A percentile compares a stretch with the other conserved stretches of the same genome.
Evolutionary conservation across 2,888 invertebrate genomes (phyloP).

Genomic region (Pammene fasciana): DNA sequence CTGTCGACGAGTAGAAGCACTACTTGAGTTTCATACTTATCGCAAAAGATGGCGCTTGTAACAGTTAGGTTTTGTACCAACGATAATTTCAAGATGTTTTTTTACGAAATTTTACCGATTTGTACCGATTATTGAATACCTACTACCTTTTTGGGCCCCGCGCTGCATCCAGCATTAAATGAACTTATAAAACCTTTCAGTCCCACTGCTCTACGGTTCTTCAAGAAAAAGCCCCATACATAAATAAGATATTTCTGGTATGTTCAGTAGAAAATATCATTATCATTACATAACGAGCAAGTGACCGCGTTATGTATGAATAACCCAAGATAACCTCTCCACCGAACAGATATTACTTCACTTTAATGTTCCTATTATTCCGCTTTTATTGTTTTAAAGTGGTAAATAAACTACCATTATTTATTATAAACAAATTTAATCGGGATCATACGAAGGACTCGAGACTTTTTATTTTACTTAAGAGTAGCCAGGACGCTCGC

Average conservation of each 20-base stretch:
- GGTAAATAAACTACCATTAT: not conserved
- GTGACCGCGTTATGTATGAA: not conserved
- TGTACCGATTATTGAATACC: not conserved
- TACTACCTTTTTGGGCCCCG: no score
- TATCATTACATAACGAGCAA: not conserved
- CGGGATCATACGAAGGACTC: no score
- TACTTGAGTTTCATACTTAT: not conserved
- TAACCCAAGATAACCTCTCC: not conserved
- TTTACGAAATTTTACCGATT: not conserved
- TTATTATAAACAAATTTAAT: no score
- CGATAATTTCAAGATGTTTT: no score
- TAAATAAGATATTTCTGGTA: no score
- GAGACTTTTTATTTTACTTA: no score
- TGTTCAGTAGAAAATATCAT: no score
- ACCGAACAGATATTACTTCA: no score
- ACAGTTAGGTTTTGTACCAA: not conserved
- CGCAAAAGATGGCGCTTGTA: not conserved
- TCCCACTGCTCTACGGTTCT: no score
- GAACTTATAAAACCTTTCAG: no score
- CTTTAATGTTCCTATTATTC: slow-evolving; percentile 1
- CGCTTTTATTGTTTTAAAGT: slow-evolving; percentile 7
- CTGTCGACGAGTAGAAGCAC: not conserved
- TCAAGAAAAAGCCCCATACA: not conserved
- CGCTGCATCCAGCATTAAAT: no score
- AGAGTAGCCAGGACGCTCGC: no score